Evolutionary conservation across 1,140 invertebrate species (phyloP).

Genomic region (Laodelphax striatellus): DNA sequence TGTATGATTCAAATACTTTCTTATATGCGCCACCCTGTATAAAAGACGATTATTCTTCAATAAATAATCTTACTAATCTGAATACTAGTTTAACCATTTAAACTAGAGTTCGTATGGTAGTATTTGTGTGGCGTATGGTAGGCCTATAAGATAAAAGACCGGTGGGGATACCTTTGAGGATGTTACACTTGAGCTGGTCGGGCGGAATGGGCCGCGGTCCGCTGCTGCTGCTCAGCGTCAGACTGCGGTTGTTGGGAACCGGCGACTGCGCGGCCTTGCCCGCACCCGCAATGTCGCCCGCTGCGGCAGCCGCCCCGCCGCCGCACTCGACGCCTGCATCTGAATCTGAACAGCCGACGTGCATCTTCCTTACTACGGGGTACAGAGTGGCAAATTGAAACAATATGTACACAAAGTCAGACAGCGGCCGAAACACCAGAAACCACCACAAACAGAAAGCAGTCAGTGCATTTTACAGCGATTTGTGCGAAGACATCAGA

Average conservation of each 20-base stretch:
- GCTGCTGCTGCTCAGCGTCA: conserved; percentile 43
- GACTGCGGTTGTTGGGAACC: conserved; percentile 53
- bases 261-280: conserved; percentile 27
- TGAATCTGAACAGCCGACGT: conserved; percentile 10
- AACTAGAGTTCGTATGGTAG: too few species aligned
- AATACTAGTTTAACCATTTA: too few species aligned
- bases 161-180: conserved; percentile 77
- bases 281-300: neutral
- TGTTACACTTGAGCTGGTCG: conserved; percentile 88
- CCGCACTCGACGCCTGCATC: conserved; percentile 5
- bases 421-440: neutral
- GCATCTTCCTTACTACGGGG: neutral
- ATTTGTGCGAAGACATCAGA: neutral
- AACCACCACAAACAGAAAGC: conserved; percentile 2
- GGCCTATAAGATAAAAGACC: too few species aligned
- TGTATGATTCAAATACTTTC: too few species aligned
- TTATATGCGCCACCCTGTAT: too few species aligned
- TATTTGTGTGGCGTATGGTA: too few species aligned
- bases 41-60: too few species aligned
- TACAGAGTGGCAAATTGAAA: neutral
- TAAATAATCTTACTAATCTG: too few species aligned
- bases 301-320: neutral
- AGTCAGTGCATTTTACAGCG: neutral
- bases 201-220: conserved; percentile 63
- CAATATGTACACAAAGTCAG: neutral